These are phyloP conservation scores for Phataginus tetradactyla DNA, from an alignment of 2,797 vertebrate species.

Conservation along the genomic window DNA sequence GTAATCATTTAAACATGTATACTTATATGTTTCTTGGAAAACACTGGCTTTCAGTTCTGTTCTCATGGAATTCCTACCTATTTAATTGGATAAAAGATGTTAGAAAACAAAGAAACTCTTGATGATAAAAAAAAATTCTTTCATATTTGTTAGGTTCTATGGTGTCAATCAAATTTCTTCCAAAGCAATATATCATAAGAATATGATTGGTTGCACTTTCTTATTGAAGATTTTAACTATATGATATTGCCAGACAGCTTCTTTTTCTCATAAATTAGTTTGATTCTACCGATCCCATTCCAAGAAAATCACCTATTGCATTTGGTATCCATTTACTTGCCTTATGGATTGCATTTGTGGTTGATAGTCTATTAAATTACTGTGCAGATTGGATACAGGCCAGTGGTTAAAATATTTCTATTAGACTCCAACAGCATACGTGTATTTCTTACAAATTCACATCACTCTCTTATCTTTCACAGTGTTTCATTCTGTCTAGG, in stretches of 20 bases:
- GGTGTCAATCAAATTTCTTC: slow-evolving; percentile 11
- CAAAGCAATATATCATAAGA: slow-evolving; percentile 14
- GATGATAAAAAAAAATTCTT: not conserved
- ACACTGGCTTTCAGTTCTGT: not conserved
- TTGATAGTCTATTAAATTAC: slow-evolving; percentile 76
- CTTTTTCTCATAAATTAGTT: slow-evolving; percentile 65
- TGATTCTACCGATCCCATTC: slow-evolving; percentile 60
- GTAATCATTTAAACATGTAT: not conserved
- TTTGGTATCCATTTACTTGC: slow-evolving; percentile 70
- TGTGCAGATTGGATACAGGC: slow-evolving; percentile 75
- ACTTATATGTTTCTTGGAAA: not conserved
- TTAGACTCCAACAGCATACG: slow-evolving; percentile 65
- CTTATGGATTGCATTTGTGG: slow-evolving; percentile 72
- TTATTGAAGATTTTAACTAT: slow-evolving; percentile 53
- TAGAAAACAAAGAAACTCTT: not conserved
- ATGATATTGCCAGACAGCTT: slow-evolving; percentile 7
- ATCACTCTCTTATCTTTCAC: slow-evolving; percentile 35
- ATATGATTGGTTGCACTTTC: slow-evolving; percentile 56
- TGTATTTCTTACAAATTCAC: slow-evolving; percentile 77
- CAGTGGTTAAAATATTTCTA: slow-evolving; percentile 79
- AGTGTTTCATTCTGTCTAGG: slow-evolving; percentile 57
- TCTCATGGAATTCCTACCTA: not conserved
- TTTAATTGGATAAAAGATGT: not conserved
- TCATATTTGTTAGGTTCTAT: not conserved
- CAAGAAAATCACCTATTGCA: slow-evolving; percentile 62